Evolutionary conservation across 1,140 invertebrate species (phyloP).

Genomic region (Drosophila tani): DNA sequence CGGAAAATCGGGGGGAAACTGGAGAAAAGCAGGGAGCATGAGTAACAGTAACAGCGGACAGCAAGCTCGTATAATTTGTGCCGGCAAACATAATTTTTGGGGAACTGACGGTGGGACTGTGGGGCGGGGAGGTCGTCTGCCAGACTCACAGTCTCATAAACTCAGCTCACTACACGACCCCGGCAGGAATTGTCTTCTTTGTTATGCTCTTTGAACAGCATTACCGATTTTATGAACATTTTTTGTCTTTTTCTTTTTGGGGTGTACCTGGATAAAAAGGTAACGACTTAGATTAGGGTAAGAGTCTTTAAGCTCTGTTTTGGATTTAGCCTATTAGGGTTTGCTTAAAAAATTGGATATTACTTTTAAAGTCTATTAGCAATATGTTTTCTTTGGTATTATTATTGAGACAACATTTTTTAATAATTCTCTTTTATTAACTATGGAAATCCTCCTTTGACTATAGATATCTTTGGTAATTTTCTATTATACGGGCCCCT

Average conservation of each 20-base stretch:
- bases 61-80: conserved; percentile 57
- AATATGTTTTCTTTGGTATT: background rate
- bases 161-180: conserved; percentile 35
- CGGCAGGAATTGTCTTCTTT: conserved; percentile 36
- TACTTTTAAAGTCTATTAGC: background rate
- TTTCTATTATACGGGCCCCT: too few relatives aligned
- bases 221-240: conserved; percentile 41
- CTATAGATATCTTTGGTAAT: too few relatives aligned
- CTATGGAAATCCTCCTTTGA: too few relatives aligned
- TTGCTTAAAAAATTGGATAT: background rate
- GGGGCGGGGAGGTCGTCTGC: conserved; percentile 3
- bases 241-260: background rate
- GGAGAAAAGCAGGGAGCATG: conserved; percentile 9
- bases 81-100: conserved; percentile 50
- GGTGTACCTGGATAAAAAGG: conserved; percentile 8
- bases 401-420: background rate
- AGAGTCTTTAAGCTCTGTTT: conserved; percentile 1
- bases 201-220: conserved; percentile 37
- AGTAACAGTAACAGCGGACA: conserved; percentile 5
- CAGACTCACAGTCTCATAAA: conserved; percentile 28
- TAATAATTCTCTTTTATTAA: background rate
- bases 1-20: background rate
- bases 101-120: conserved; percentile 1
- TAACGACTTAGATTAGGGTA: conserved; percentile 10
- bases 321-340: background rate